Evolutionary conservation across 1,140 invertebrate genomes (phyloP).

Genomic region (Tetraneura akinire): DNA sequence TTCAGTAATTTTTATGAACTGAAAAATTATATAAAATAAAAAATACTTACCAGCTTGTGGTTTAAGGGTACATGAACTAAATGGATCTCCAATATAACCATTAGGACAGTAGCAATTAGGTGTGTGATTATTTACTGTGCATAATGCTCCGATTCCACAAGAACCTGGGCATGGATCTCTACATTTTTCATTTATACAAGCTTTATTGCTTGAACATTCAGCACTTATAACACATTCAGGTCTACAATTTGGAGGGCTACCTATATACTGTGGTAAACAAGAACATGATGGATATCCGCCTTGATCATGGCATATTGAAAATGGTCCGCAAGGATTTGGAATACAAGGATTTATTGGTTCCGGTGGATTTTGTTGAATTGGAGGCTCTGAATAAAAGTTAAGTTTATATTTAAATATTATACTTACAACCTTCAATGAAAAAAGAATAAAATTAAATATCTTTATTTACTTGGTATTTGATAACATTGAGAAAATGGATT

Average conservation of each 20-base stretch:
- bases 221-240: slow-evolving; percentile 70
- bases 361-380: slow-evolving; percentile 54
- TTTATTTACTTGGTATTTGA: slow-evolving; percentile 61
- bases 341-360: slow-evolving; percentile 57
- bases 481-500: slow-evolving; percentile 64
- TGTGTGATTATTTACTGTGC: slow-evolving; percentile 62
- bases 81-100: slow-evolving; percentile 63
- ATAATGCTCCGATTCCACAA: slow-evolving; percentile 64
- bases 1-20: neutral
- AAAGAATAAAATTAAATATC: slow-evolving; percentile 63
- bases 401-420: slow-evolving; percentile 58
- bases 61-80: slow-evolving; percentile 59
- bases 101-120: slow-evolving; percentile 64
- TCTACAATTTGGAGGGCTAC: slow-evolving; percentile 69
- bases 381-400: slow-evolving; percentile 52
- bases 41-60: slow-evolving; percentile 59
- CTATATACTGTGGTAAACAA: slow-evolving; percentile 66
- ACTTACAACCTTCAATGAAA: slow-evolving; percentile 58
- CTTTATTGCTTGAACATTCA: slow-evolving; percentile 66
- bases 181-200: slow-evolving; percentile 69
- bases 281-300: slow-evolving; percentile 64
- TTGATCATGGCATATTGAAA: slow-evolving; percentile 62
- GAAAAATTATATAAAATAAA: neutral
- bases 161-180: slow-evolving; percentile 71
- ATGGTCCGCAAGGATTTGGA: slow-evolving; percentile 62